Conservation (phyloP, 2,113 vertebrate genomes). For the Boulengeromyrus knoepffleri region DNA sequence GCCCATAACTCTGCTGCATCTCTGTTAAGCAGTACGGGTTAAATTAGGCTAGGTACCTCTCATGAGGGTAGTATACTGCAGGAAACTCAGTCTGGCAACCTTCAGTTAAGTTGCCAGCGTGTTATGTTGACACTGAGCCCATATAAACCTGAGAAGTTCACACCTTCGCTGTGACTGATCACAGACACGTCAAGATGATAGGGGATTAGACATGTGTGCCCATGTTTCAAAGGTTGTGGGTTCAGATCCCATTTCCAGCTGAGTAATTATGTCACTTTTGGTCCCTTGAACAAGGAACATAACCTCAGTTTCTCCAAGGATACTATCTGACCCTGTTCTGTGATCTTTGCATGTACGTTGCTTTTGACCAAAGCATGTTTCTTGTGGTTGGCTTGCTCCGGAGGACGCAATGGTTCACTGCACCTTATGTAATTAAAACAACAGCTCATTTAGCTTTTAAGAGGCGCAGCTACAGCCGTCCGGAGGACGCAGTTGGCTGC, state of each 20-base stretch:
- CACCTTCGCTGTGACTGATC: neutral
- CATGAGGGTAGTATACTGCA: neutral
- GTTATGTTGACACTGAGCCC: neutral
- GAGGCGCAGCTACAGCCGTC: neutral
- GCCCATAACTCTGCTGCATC: neutral
- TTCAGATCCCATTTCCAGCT: neutral
- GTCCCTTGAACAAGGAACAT: neutral
- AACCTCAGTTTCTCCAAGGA: neutral
- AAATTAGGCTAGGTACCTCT: neutral
- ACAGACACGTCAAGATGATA: neutral
- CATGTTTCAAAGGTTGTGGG: neutral
- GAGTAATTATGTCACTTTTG: neutral
- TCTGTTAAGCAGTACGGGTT: neutral
- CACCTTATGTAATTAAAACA: constrained; percentile 40
- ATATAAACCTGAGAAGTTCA: neutral
- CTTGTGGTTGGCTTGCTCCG: constrained; percentile 1
- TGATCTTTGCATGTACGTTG: neutral
- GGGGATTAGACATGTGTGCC: neutral
- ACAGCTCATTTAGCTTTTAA: constrained; percentile 33
- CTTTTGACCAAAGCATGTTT: neutral
- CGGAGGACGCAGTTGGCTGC: neutral
- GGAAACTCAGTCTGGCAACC: neutral
- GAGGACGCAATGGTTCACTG: constrained; percentile 31
- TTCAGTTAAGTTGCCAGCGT: neutral
- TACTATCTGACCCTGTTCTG: neutral